Evolutionary conservation across 64 coral and sea anemone genomes (phyloP), one percentile per base, ranked within the genome.

Genomic region (Cladopsammia gracilis): DNA sequence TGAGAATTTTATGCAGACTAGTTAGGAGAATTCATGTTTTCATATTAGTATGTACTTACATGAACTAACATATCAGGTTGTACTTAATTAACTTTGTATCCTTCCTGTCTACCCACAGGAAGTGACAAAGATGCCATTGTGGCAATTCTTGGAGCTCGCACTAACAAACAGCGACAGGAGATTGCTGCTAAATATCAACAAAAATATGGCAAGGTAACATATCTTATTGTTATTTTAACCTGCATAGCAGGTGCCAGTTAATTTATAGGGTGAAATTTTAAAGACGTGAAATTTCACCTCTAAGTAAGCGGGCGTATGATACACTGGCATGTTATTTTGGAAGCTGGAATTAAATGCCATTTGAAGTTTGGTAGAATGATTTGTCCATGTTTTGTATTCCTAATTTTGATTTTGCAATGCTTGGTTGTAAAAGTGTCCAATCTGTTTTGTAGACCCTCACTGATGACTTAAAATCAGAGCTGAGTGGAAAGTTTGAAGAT

Each of bases 401-500:
- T 5, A 15, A 5, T 5, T 19, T 18, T 34, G 34, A 75, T 18
- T 43, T 4, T 75, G 0, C 12, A 75, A 18, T 46, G 9, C 13
- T 75, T 75, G 5, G 11, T 75, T 75, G 0, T 34, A 14, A n/a
- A n/a, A 25, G 19, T 12, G 3, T 53, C 58, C 2, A 60, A 15
- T 45, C 11, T 91, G 54, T 86, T 47, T n/a, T n/a, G 4, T 25
- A 93, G 91, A 75, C 87, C 56, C 82, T 93, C 49, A 68, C 74
- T 5, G 74, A 93, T n/a, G 91, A 93, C n/a, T 64, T 93, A 6
- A 93, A 93, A 85, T 93, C 91, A 14, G 91, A 93, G 48, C 58
- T 93, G n/a, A 93, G 83, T 75, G 91, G 91, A 62, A 87, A 87
- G 46, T 93, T 93, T 65, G 82, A 93, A 58, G 91, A 93, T 18